These are phyloP conservation scores for Ctenodactylus gundi DNA, from an alignment of 2,113 vertebrate genomes.

Conservation along the genomic window DNA sequence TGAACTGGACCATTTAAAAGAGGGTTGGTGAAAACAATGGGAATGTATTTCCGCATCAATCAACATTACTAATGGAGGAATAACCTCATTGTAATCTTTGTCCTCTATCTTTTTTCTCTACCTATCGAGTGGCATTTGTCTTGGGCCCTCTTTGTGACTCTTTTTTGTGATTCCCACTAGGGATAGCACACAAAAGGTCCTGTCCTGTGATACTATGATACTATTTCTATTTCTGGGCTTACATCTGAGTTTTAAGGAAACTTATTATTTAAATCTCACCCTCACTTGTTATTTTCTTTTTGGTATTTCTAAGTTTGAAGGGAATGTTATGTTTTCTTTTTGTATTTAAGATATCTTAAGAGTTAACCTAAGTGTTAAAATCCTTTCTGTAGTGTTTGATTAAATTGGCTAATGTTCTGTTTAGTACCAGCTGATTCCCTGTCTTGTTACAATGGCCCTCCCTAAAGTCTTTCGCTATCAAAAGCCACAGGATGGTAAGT, in stretches of 20 bases:
- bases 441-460: not conserved
- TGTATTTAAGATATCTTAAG: constrained; percentile 18
- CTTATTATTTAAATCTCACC: not conserved
- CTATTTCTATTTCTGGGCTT: constrained; percentile 55
- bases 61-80: constrained; percentile 20
- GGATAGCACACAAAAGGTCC: constrained; percentile 86
- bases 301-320: not conserved
- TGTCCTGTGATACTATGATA: constrained; percentile 90
- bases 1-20: not conserved
- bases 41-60: constrained; percentile 25
- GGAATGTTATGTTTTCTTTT: not conserved
- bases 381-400: not conserved
- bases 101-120: not conserved
- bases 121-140: constrained; percentile 80
- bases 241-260: constrained; percentile 8
- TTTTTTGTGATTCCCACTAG: constrained; percentile 90
- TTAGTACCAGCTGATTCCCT: not conserved
- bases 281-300: not conserved
- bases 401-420: not conserved
- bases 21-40: constrained; percentile 38
- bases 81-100: constrained; percentile 6
- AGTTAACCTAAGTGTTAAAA: constrained; percentile 41
- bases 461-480: constrained; percentile 23
- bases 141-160: constrained; percentile 90
- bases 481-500: not conserved